phyloP scores from a whole-genome alignment of 2,888 invertebrate genomes.

The Pandemis heparana region DNA sequence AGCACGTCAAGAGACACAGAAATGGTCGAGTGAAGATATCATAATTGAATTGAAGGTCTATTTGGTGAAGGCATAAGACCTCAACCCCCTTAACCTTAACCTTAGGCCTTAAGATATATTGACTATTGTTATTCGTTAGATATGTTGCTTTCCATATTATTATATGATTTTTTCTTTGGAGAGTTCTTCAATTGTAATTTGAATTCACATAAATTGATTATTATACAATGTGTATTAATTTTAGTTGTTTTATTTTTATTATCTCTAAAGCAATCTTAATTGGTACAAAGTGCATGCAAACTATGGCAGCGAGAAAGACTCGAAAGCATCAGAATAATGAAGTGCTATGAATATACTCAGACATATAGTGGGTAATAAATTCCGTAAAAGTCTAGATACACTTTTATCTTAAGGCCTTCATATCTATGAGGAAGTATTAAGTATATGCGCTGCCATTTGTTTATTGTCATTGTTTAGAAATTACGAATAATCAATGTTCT shows the following conservation, averaged over 20 bases:
- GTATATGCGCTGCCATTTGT: no score
- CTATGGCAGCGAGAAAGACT: background rate
- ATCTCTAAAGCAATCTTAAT: no score
- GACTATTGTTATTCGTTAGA: background rate
- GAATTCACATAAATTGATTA: background rate
- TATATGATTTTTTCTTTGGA: background rate
- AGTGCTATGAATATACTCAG: no score
- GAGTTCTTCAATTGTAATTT: background rate
- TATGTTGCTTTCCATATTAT: background rate
- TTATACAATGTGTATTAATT: background rate
- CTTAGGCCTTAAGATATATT: background rate
- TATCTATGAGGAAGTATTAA: no score
- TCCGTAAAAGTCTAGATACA: no score
- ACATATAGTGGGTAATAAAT: no score
- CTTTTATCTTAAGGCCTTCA: no score
- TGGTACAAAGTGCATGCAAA: no score
- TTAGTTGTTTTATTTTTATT: background rate
- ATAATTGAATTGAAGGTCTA: background rate
- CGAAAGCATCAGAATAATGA: background rate
- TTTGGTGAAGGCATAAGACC: background rate
- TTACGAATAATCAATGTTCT: background rate
- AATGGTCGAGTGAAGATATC: slow-evolving; percentile 21
- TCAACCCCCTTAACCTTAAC: no score
- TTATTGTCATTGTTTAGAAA: background rate
- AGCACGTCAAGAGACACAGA: slow-evolving; percentile 37